Evolutionary conservation across 2,797 vertebrate genomes (phyloP), one percentile per base, ranked within the genome.

Genomic region (Alouatta caraya): DNA sequence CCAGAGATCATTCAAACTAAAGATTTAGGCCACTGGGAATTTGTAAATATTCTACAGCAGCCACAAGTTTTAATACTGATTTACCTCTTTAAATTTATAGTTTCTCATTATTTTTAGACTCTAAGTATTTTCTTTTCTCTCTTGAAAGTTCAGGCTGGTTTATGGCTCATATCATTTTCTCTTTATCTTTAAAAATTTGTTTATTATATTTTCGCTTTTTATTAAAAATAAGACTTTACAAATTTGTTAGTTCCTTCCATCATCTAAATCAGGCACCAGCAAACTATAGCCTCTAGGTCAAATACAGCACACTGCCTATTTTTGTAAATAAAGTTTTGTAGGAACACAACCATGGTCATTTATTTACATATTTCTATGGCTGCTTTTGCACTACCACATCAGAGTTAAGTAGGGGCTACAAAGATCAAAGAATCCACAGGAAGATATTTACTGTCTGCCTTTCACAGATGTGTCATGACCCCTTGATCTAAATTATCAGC

Each of bases 101-200:
- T 89, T 91, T 73, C 42, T 81, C 21, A 39, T 91, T 91, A 57
- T 81, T 78, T 94, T 80, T 50, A 39, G 30, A 8, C 28, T 90
- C 11, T 37, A 52, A 88, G 24, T 72, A 42, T 91, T 84, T 94
- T 91, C 12, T 82, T 92, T 93, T 90, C 7, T 80, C 61, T 95
- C 2, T 59, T 84, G 7, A 89, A 92, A 81, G 26, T 30, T 42
- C 37, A 78, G 0, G 3, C 26, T 92, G 33, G 37, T 70, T 85
- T 17, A 50, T 92, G 17, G 4, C 8, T 73, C 26, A 44, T 86
- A 61, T 79, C 15, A 46, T 90, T 73, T 21, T 73, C 12, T 5
- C 8, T 57, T 85, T 39, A 44, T 44, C 6, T 80, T 15, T 30
- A 83, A 95, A 85, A 46, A 21, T 85, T 15, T 72, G 14, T 21